Conservation (phyloP, 2,113 vertebrate genomes). For the Apeltes quadracus region DNA sequence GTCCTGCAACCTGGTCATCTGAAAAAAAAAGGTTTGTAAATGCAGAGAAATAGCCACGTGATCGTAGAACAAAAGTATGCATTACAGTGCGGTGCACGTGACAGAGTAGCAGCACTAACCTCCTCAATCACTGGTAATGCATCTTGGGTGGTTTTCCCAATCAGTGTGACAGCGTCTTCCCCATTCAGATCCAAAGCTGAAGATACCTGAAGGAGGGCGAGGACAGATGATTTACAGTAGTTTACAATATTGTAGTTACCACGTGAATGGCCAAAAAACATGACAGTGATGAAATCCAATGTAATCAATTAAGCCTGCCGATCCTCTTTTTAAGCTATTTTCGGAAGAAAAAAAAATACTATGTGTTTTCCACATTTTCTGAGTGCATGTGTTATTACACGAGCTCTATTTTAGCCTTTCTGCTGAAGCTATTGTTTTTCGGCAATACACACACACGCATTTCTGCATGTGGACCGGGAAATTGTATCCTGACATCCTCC, state of each 20-base stretch:
- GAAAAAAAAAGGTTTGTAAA: not conserved
- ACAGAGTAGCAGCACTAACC: conserved; percentile 52
- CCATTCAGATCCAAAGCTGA: conserved; percentile 23
- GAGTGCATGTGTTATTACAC: too few species aligned
- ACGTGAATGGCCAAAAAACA: not conserved
- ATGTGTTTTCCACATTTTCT: too few species aligned
- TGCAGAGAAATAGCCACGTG: not conserved
- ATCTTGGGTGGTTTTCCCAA: conserved; percentile 45
- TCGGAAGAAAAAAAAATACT: not conserved
- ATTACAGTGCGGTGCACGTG: not conserved
- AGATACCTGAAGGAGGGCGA: conserved; percentile 45
- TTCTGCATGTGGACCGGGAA: conserved; percentile 8
- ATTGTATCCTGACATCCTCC: not conserved
- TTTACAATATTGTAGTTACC: not conserved
- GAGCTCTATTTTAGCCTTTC: not conserved
- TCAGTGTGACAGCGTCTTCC: conserved; percentile 16
- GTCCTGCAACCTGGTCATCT: conserved; percentile 62
- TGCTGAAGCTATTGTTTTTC: not conserved
- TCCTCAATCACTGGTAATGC: conserved; percentile 59
- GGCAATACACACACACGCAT: not conserved
- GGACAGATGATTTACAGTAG: not conserved
- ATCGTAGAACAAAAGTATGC: not conserved
- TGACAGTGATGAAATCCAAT: not conserved
- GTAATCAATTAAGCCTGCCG: not conserved
- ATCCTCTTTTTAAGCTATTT: not conserved